phyloP scores from a whole-genome alignment of 2,888 invertebrate species.

The Lasioglossum morio region DNA sequence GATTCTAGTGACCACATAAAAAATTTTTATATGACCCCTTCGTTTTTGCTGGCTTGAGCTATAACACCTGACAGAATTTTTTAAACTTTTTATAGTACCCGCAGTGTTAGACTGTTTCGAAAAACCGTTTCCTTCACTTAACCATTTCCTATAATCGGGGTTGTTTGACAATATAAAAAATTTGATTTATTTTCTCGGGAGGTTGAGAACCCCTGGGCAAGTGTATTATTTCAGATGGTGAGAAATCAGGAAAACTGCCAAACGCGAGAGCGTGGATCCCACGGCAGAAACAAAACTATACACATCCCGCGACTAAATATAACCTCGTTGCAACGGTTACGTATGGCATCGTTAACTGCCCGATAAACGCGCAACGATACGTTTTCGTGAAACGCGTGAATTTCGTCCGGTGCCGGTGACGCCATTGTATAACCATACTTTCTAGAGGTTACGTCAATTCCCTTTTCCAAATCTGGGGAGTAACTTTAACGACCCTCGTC shows the following conservation, averaged over 20 bases:
- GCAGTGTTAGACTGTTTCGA: too few relatives aligned
- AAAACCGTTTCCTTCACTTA: too few relatives aligned
- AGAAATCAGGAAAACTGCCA: slow-evolving; percentile 50
- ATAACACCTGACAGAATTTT: too few relatives aligned
- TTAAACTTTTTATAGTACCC: too few relatives aligned
- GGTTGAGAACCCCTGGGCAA: not conserved
- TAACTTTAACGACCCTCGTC: not conserved
- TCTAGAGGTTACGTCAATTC: not conserved
- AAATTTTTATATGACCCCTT: not conserved
- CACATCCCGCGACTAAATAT: slow-evolving; percentile 53
- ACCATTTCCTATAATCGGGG: not conserved
- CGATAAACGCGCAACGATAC: slow-evolving; percentile 32
- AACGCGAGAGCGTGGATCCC: slow-evolving; percentile 17
- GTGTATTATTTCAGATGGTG: slow-evolving; percentile 61
- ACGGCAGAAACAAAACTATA: slow-evolving; percentile 52
- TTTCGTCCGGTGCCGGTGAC: not conserved
- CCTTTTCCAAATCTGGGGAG: not conserved
- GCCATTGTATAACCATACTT: slow-evolving; percentile 5
- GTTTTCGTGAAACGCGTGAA: slow-evolving; percentile 23
- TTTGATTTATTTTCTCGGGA: not conserved
- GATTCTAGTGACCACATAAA: not conserved
- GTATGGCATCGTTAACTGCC: slow-evolving; percentile 21
- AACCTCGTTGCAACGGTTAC: slow-evolving; percentile 40
- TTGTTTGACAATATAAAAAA: not conserved
- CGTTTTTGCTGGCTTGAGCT: not conserved